phyloP scores from a whole-genome alignment of 1,140 invertebrate genomes.

The Brachionus asplanchnoidis region DNA sequence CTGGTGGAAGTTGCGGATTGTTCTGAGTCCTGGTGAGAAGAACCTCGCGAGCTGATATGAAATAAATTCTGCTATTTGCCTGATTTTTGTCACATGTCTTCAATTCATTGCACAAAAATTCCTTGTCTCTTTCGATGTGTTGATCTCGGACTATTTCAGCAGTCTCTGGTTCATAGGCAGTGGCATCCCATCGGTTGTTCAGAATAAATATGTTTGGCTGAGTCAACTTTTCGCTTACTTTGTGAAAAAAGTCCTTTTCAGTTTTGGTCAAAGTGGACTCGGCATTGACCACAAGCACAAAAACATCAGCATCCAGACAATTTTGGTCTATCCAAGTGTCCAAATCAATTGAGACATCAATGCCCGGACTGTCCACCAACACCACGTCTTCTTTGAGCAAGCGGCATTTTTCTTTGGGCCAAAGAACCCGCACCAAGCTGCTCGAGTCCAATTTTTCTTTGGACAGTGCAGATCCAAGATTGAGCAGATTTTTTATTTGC shows the following conservation, averaged over 20 bases:
- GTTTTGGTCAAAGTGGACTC: conserved; percentile 97
- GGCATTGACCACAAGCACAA: conserved; percentile 95
- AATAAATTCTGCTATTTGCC: conserved; percentile 94
- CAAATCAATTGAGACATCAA: conserved; percentile 93
- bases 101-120: conserved; percentile 88
- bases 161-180: conserved; percentile 81
- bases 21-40: conserved; percentile 66
- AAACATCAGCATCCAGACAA: conserved; percentile 97
- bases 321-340: conserved; percentile 99
- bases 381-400: conserved; percentile 93
- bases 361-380: conserved; percentile 91
- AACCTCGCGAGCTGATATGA: conserved; percentile 94
- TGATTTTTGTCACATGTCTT: conserved; percentile 72
- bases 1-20: conserved; percentile 62
- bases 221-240: conserved; percentile 88
- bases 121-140: conserved; percentile 83
- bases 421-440: conserved; percentile 80
- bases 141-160: conserved; percentile 71
- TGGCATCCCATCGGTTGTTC: conserved; percentile 98
- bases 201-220: conserved; percentile 99
- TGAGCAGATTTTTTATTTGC: background rate
- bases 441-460: conserved; percentile 77
- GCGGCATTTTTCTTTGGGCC: conserved; percentile 90
- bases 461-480: conserved; percentile 81
- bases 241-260: conserved; percentile 99